Conservation (phyloP, 2,113 vertebrate genomes). For the Rostratula benghalensis region DNA sequence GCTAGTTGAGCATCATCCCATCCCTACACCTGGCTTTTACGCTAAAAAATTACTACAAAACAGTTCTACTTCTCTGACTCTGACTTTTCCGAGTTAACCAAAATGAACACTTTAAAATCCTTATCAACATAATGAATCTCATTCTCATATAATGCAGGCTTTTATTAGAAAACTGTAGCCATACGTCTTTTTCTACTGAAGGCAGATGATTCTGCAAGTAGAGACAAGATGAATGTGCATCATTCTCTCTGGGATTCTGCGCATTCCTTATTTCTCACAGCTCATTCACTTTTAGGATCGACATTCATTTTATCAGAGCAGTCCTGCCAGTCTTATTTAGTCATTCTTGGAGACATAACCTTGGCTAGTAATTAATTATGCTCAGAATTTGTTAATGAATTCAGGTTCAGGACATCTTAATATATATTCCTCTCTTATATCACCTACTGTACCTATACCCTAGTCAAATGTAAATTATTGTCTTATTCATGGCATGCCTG, state of each 20-base stretch:
- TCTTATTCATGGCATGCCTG: neutral
- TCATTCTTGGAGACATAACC: neutral
- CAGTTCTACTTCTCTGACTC: neutral
- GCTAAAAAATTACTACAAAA: neutral
- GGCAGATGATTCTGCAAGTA: conserved; percentile 39
- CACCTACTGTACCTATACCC: neutral
- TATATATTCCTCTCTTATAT: neutral
- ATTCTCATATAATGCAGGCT: conserved; percentile 19
- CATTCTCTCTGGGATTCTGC: conserved; percentile 43
- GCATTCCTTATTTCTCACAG: conserved; percentile 22
- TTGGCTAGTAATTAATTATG: conserved; percentile 11
- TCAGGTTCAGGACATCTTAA: neutral
- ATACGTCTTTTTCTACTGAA: conserved; percentile 7
- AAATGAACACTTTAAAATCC: conserved; percentile 18
- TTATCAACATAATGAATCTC: conserved; percentile 56
- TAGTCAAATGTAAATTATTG: neutral
- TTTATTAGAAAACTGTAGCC: conserved; percentile 54
- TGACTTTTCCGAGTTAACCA: neutral
- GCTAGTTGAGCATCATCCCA: neutral
- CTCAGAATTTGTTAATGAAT: conserved; percentile 22
- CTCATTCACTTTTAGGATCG: neutral
- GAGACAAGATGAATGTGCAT: conserved; percentile 18
- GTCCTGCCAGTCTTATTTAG: neutral
- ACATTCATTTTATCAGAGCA: neutral
- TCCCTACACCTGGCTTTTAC: neutral